Conservation (phyloP, 2,113 vertebrate species). For the Tragelaphus buxtoni region DNA sequence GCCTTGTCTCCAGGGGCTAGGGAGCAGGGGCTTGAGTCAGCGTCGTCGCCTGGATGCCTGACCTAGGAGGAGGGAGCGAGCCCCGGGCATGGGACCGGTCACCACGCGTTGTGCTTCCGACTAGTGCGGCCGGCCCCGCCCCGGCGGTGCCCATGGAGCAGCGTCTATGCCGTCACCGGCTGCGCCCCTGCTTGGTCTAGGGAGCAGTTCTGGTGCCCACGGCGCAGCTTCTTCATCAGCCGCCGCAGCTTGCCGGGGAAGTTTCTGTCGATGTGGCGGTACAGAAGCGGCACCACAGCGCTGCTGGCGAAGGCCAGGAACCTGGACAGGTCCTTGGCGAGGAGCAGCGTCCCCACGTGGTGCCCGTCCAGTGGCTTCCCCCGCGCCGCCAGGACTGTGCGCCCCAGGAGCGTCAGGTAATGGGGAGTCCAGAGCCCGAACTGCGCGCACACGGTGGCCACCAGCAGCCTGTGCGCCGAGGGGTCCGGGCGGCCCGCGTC, state of each 20-base stretch:
- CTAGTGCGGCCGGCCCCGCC: not conserved
- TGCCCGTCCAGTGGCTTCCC: constrained; percentile 74
- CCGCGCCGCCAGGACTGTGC: constrained; percentile 80
- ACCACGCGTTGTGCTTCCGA: not conserved
- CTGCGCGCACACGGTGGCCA: constrained; percentile 92
- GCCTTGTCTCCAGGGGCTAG: not conserved
- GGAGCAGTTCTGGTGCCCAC: constrained; percentile 84
- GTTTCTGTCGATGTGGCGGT: constrained; percentile 92
- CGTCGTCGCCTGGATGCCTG: not conserved
- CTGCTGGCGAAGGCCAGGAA: constrained; percentile 94
- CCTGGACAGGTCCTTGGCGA: constrained; percentile 86
- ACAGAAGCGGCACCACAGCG: constrained; percentile 92
- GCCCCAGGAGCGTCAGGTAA: constrained; percentile 90
- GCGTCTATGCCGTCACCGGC: constrained; percentile 86
- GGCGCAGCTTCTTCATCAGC: constrained; percentile 88
- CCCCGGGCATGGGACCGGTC: not conserved
- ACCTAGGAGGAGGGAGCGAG: not conserved
- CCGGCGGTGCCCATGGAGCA: rapidly evolving
- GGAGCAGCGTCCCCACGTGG: constrained; percentile 81
- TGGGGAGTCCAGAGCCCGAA: constrained; percentile 95
- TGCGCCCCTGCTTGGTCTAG: constrained; percentile 86
- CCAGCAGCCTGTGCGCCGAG: constrained; percentile 90
- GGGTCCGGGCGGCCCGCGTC: constrained; percentile 91
- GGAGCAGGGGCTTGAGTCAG: not conserved
- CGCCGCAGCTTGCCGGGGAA: constrained; percentile 87